phyloP scores from a whole-genome alignment of 2,888 invertebrate genomes.

The Orthonychiurus folsomi region DNA sequence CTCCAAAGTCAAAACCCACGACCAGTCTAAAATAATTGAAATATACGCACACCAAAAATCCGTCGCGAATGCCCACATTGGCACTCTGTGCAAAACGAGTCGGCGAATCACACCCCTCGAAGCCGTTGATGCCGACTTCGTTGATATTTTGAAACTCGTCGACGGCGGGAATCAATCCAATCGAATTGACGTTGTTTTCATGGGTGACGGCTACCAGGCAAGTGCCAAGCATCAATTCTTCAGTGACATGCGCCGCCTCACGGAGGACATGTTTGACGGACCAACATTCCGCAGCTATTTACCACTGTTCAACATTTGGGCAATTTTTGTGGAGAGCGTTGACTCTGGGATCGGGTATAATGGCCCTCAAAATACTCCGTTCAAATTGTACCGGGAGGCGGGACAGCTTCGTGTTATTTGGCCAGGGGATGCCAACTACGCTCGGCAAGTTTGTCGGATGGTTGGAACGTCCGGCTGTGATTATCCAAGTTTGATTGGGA shows the following conservation, averaged over 20 bases:
- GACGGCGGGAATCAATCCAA: constrained; percentile 31
- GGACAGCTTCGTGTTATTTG: constrained; percentile 34
- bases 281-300: constrained; percentile 29
- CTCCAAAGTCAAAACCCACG: constrained; percentile 14
- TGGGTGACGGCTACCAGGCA: constrained; percentile 18
- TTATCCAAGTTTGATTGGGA: constrained; percentile 35
- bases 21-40: constrained; percentile 24
- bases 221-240: constrained; percentile 7
- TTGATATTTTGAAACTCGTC: constrained; percentile 32
- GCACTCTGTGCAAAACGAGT: constrained; percentile 20
- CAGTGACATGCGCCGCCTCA: constrained; percentile 25
- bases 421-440: constrained; percentile 30
- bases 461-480: constrained; percentile 34
- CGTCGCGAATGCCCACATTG: constrained; percentile 17
- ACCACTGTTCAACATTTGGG: constrained; percentile 37
- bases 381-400: constrained; percentile 24
- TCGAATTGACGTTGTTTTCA: constrained; percentile 35
- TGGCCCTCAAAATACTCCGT: constrained; percentile 31
- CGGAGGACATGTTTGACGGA: constrained; percentile 33
- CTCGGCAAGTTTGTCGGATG: constrained; percentile 22
- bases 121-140: background rate
- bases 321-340: constrained; percentile 26
- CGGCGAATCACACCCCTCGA: background rate
- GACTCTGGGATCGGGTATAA: constrained; percentile 37
- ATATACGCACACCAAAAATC: constrained; percentile 21